These are phyloP conservation scores for Phoxinus dragarum DNA, from an alignment of 2,797 vertebrate genomes.

Conservation along the genomic window DNA sequence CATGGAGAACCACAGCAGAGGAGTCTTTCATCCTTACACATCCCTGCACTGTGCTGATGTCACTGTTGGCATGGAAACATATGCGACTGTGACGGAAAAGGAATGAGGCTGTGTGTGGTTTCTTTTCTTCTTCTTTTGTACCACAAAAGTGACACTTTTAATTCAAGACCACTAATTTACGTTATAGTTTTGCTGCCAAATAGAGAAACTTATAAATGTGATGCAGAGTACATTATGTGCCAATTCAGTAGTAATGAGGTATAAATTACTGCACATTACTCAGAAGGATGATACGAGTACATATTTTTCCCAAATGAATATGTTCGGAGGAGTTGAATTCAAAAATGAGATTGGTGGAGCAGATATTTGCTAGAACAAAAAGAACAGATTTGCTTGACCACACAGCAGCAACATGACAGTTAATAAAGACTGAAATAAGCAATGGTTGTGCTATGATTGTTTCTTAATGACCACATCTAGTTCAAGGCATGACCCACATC, in stretches of 20 bases:
- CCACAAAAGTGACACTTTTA: conserved; percentile 11
- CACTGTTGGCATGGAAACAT: conserved; percentile 57
- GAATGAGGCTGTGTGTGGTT: not conserved
- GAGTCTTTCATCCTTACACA: conserved; percentile 43
- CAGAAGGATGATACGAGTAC: not conserved
- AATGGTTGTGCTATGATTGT: too few species aligned
- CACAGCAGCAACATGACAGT: too few species aligned
- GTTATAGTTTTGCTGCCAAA: not conserved
- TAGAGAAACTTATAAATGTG: not conserved
- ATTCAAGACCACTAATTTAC: not conserved
- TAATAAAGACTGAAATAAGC: not conserved
- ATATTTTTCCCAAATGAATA: not conserved
- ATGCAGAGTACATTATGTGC: not conserved
- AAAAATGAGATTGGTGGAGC: not conserved
- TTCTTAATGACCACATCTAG: not conserved
- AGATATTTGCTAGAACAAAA: not conserved
- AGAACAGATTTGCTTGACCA: not conserved
- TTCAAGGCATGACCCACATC: conserved; percentile 13
- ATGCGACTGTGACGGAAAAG: conserved; percentile 24
- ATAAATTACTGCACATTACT: not conserved
- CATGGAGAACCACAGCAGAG: conserved; percentile 65
- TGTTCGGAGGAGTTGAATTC: not conserved
- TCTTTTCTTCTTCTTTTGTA: not conserved
- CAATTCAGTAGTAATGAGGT: not conserved
- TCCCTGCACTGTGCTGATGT: conserved; percentile 46